Conservation (phyloP, 2,797 vertebrate genomes). For the Siniperca undulata region DNA sequence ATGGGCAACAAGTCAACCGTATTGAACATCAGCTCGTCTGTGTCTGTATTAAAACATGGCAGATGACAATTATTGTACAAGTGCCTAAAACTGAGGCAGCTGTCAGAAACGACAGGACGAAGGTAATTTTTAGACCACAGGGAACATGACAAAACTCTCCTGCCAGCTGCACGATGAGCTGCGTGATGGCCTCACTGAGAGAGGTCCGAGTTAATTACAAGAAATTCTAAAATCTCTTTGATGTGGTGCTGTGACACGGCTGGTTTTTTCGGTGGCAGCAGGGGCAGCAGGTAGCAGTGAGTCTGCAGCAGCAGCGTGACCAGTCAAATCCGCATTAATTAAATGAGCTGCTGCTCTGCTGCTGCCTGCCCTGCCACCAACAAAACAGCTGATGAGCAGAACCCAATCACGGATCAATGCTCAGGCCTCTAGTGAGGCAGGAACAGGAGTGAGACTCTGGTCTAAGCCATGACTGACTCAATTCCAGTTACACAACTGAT, state of each 20-base stretch:
- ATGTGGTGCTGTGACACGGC: constrained; percentile 62
- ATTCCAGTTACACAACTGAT: constrained; percentile 64
- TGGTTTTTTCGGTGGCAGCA: constrained; percentile 34
- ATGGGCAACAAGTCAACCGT: constrained; percentile 54
- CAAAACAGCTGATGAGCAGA: constrained; percentile 77
- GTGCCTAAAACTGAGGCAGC: constrained; percentile 51
- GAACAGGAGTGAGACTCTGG: constrained; percentile 19
- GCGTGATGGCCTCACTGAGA: constrained; percentile 44
- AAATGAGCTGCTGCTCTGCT: constrained; percentile 65
- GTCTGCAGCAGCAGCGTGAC: constrained; percentile 60
- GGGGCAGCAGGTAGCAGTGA: constrained; percentile 57
- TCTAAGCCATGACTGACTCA: constrained; percentile 60
- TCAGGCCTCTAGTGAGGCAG: constrained; percentile 50
- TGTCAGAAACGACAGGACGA: constrained; percentile 54
- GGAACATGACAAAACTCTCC: constrained; percentile 53
- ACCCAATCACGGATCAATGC: constrained; percentile 75
- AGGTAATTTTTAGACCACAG: constrained; percentile 49
- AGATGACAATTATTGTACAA: constrained; percentile 62
- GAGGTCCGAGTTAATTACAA: constrained; percentile 65
- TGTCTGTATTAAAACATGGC: constrained; percentile 60
- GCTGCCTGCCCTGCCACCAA: constrained; percentile 56
- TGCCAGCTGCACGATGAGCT: constrained; percentile 52
- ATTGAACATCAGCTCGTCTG: constrained; percentile 49
- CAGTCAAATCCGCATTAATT: constrained; percentile 70
- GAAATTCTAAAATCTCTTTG: constrained; percentile 56